These are phyloP conservation scores for Silurus glanis DNA, from an alignment of 2,113 vertebrate species.

Conservation along the genomic window DNA sequence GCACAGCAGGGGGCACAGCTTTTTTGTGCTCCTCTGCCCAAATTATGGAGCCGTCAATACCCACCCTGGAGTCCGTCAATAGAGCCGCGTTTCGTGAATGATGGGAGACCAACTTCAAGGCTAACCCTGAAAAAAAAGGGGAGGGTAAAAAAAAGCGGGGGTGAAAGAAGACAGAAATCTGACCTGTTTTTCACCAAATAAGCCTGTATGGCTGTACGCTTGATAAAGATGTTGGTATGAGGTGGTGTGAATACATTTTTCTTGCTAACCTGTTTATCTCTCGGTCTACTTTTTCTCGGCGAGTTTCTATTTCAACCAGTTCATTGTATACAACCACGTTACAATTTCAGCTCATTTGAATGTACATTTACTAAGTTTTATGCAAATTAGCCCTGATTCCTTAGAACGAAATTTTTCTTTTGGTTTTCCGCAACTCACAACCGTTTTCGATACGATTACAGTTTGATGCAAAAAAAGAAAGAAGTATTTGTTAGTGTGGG, in stretches of 20 bases:
- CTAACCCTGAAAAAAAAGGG: conserved; percentile 59
- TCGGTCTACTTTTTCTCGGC: no score
- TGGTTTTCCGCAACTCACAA: no score
- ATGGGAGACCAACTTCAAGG: conserved; percentile 77
- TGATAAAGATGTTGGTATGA: conserved; percentile 35
- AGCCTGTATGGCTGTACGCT: neutral
- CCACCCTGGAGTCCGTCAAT: conserved; percentile 77
- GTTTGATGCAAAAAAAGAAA: neutral
- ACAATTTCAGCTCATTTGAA: no score
- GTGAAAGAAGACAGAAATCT: conserved; percentile 30
- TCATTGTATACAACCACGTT: no score
- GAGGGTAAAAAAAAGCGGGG: neutral
- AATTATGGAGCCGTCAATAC: conserved; percentile 83
- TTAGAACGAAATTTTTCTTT: no score
- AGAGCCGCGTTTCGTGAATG: conserved; percentile 73
- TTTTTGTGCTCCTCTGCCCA: conserved; percentile 80
- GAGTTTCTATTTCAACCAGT: no score
- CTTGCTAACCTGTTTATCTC: neutral
- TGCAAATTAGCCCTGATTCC: no score
- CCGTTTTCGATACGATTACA: no score
- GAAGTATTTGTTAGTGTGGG: neutral
- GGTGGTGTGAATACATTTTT: conserved; percentile 21
- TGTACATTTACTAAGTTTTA: no score
- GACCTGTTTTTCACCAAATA: conserved; percentile 39
- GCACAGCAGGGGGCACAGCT: conserved; percentile 75